These are phyloP conservation scores for Australoheros scitulus DNA, from an alignment of 2,113 vertebrate genomes.

Conservation along the genomic window DNA sequence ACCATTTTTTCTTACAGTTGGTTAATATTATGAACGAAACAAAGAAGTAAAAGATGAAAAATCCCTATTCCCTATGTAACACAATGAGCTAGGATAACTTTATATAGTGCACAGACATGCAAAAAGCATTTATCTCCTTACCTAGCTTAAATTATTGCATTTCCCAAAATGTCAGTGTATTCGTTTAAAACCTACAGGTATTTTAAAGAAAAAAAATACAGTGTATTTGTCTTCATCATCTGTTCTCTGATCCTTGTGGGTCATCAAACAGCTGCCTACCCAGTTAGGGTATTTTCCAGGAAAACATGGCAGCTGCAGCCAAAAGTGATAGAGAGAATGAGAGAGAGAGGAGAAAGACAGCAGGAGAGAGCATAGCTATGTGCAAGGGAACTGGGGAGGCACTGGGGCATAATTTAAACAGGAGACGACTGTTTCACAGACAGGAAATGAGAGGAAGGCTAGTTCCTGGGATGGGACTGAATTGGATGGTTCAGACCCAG, in stretches of 20 bases:
- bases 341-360: constrained; percentile 31
- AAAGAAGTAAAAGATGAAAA: neutral
- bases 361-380: constrained; percentile 78
- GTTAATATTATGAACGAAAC: neutral
- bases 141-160: neutral
- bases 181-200: neutral
- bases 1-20: too few relatives aligned
- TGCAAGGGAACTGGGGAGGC: constrained; percentile 63
- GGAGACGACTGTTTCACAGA: constrained; percentile 93
- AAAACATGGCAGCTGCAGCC: constrained; percentile 78
- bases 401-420: constrained; percentile 96
- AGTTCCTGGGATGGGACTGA: constrained; percentile 93
- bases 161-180: neutral
- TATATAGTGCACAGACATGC: neutral
- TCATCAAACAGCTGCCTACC: constrained; percentile 86
- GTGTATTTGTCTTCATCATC: constrained; percentile 39
- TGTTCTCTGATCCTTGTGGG: constrained; percentile 58
- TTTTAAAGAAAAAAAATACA: constrained; percentile 5
- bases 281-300: constrained; percentile 50
- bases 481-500: constrained; percentile 94
- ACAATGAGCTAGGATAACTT: neutral
- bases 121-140: neutral
- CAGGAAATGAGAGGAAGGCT: constrained; percentile 98
- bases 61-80: too few relatives aligned
- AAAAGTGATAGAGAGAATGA: constrained; percentile 39